Evolutionary conservation across 2,888 invertebrate species (phyloP).

Genomic region (Polymixis flavicincta): DNA sequence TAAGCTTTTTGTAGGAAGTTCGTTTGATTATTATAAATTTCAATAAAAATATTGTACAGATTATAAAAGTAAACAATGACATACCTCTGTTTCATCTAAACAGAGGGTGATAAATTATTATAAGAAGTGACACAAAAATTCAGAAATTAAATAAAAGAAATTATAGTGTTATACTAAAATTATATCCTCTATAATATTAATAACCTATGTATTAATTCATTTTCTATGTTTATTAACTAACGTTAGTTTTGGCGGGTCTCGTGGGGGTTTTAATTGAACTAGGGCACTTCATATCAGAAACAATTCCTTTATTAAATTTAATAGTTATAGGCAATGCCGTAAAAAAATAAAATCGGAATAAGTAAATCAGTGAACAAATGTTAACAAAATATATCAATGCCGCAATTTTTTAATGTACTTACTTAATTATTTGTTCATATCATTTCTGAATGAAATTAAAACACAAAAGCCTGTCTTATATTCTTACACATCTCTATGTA

Average conservation of each 20-base stretch:
- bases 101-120: constrained; percentile 43
- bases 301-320: constrained; percentile 55
- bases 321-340: constrained; percentile 27
- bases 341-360: constrained; percentile 32
- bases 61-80: constrained; percentile 58
- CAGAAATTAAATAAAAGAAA: constrained; percentile 55
- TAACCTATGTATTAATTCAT: constrained; percentile 66
- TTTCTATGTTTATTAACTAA: constrained; percentile 66
- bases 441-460: constrained; percentile 56
- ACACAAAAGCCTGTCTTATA: constrained; percentile 43
- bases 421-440: constrained; percentile 65
- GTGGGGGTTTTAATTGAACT: constrained; percentile 62
- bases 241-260: constrained; percentile 69
- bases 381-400: constrained; percentile 45
- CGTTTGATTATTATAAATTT: constrained; percentile 59
- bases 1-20: constrained; percentile 65
- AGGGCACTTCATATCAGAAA: constrained; percentile 51
- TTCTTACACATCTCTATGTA: constrained; percentile 41
- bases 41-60: constrained; percentile 66
- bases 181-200: constrained; percentile 50
- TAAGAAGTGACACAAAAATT: constrained; percentile 53
- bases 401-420: constrained; percentile 60
- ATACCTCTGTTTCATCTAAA: constrained; percentile 39
- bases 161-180: constrained; percentile 60
- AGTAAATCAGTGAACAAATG: constrained; percentile 20